Conservation (phyloP, 2,797 vertebrate genomes). For the Calcarius lapponicus region DNA sequence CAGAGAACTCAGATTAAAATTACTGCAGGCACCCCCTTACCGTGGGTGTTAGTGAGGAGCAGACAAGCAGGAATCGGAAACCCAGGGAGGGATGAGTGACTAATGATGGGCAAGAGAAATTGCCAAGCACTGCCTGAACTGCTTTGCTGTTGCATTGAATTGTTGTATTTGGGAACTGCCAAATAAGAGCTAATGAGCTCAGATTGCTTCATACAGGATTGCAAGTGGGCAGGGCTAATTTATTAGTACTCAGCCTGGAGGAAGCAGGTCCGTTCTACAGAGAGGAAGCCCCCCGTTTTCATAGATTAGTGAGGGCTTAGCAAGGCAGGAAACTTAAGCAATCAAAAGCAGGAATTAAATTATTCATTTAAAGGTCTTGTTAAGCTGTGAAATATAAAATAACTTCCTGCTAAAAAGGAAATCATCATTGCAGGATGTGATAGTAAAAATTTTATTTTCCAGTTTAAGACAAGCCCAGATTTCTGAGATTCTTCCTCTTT, state of each 20-base stretch:
- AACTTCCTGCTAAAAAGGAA: not conserved
- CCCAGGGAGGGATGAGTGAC: not conserved
- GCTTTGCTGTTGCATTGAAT: not conserved
- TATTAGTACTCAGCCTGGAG: not conserved
- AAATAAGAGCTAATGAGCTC: not conserved
- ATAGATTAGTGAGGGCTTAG: not conserved
- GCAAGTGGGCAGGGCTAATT: not conserved
- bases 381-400: not conserved
- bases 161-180: not conserved
- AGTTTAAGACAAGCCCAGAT: not conserved
- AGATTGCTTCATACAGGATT: not conserved
- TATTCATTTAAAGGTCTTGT: not conserved
- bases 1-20: not conserved
- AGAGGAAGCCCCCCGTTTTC: not conserved
- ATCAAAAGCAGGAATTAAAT: not conserved
- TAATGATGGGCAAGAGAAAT: not conserved
- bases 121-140: not conserved
- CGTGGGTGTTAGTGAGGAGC: not conserved
- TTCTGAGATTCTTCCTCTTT: not conserved
- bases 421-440: not conserved
- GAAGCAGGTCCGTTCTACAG: not conserved
- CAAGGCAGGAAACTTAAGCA: not conserved
- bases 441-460: not conserved
- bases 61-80: not conserved
- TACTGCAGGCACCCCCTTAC: not conserved